Conservation (phyloP, 2,113 vertebrate species). For the Peromyscus californicus region DNA sequence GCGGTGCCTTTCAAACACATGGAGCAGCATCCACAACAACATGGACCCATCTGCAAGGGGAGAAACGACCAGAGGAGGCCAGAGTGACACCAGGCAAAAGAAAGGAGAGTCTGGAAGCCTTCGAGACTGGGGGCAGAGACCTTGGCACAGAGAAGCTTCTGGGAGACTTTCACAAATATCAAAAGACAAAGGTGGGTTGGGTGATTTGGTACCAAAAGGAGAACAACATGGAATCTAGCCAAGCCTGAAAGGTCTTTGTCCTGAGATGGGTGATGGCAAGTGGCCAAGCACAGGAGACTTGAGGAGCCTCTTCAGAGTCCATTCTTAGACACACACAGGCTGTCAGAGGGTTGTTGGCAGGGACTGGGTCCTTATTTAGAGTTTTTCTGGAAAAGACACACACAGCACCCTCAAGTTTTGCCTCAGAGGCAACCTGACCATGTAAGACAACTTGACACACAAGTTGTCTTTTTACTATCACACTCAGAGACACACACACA, state of each 20-base stretch:
- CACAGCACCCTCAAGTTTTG: not conserved
- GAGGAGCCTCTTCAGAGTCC: not conserved
- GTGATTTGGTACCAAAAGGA: not conserved
- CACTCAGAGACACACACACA: not conserved
- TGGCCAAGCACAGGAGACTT: not conserved
- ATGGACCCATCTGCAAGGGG: not conserved
- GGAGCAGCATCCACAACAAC: not conserved
- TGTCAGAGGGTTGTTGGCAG: accelerated
- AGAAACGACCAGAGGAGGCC: not conserved
- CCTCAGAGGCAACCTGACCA: not conserved
- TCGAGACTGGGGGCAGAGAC: not conserved
- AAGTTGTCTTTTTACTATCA: not conserved
- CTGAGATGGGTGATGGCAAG: not conserved
- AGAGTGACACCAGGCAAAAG: not conserved
- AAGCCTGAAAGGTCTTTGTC: not conserved
- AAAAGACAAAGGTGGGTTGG: constrained; percentile 20
- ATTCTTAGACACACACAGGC: not conserved
- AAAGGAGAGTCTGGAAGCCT: not conserved
- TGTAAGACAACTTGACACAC: not conserved
- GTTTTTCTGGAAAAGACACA: not conserved
- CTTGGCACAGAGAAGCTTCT: not conserved
- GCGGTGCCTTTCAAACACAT: not conserved
- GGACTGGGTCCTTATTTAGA: not conserved
- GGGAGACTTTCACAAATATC: constrained; percentile 19
- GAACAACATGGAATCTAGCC: not conserved